Evolutionary conservation across 2,888 invertebrate species (phyloP).

Genomic region (Aphelenchoides bicaudatus): DNA sequence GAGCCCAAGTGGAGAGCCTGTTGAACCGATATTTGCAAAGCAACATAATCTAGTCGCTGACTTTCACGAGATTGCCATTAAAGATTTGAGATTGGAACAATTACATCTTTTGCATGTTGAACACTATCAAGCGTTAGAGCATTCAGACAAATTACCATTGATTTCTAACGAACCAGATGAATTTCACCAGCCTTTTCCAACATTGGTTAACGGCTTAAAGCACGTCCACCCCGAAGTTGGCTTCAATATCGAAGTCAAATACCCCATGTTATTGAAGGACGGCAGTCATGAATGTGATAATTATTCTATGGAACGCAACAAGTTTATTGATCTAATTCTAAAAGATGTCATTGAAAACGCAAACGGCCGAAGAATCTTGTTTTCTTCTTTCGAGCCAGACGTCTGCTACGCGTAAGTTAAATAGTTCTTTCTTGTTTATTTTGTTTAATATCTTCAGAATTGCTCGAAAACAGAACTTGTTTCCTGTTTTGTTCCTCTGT

Average conservation of each 20-base stretch:
- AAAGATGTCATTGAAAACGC: conserved; percentile 78
- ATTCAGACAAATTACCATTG: conserved; percentile 28
- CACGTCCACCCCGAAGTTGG: conserved; percentile 67
- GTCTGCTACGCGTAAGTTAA: conserved; percentile 77
- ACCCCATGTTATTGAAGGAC: conserved; percentile 75
- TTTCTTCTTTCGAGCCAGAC: conserved; percentile 93
- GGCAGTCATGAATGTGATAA: conserved; percentile 70
- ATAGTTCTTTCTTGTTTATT: neutral
- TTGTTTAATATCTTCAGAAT: conserved; percentile 65
- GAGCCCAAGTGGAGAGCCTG: neutral
- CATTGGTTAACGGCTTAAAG: conserved; percentile 76
- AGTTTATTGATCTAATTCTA: conserved; percentile 81
- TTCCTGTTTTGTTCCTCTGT: conserved; percentile 90
- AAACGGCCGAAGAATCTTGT: conserved; percentile 78
- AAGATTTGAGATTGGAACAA: conserved; percentile 72
- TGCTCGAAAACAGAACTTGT: conserved; percentile 87
- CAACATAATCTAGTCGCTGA: conserved; percentile 63
- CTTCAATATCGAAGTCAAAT: conserved; percentile 95
- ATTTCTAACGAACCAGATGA: conserved; percentile 27
- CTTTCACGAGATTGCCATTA: conserved; percentile 84
- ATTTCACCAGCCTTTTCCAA: conserved; percentile 75
- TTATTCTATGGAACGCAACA: conserved; percentile 80
- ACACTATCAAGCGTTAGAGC: conserved; percentile 33
- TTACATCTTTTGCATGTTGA: conserved; percentile 30
- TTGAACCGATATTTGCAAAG: neutral